Evolutionary conservation across 2,888 invertebrate species (phyloP), one percentile per base, ranked within the genome.

Genomic region (Metallyticus violacea): DNA sequence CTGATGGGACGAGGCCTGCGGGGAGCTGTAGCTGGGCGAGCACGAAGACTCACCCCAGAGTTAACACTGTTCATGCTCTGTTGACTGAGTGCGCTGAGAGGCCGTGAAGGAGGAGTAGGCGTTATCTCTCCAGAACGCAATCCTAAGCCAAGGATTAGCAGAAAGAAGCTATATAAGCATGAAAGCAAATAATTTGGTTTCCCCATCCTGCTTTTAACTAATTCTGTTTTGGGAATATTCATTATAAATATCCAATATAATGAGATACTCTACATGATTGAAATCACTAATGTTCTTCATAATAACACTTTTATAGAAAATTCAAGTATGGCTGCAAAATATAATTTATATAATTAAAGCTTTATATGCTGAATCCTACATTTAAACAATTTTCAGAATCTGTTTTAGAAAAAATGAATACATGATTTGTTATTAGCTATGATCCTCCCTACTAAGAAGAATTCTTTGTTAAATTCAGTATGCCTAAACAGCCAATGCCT

Each of bases 11-110:
- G 94, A 90, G 95, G 97, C 92, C 95, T 95, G 91, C 95, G 94
- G 88, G 94, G 93, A 90, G 93, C 93, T 89, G 93, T 93, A 90
- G 94, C 92, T 90, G 94, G 94, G 90, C 93, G 93, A 90, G 95
- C 93, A 90, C 95, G 93, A 88, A 94, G 92, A 84, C 92, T 92
- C 87, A 92, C 91, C 89, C 93, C 93, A 79, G 93, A 89, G 62
- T 89, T 92, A 88, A 94, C 93, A 90, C 95, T 94, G 90, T 93
- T 93, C 91, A 94, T 94, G 91, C 94, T 94, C 90, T 94, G 94
- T 91, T 94, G 94, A 91, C 96, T 97, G 93, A 97, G 94, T 90
- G 97, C 97, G 93, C 97, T 97, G 92, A 96, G 96, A 89, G 97
- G 97, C 91, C 97, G 94, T 89, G 97, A 97, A 88, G 95, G 94